Conservation (phyloP, 2,888 invertebrate genomes). For the Fragum sueziense region DNA sequence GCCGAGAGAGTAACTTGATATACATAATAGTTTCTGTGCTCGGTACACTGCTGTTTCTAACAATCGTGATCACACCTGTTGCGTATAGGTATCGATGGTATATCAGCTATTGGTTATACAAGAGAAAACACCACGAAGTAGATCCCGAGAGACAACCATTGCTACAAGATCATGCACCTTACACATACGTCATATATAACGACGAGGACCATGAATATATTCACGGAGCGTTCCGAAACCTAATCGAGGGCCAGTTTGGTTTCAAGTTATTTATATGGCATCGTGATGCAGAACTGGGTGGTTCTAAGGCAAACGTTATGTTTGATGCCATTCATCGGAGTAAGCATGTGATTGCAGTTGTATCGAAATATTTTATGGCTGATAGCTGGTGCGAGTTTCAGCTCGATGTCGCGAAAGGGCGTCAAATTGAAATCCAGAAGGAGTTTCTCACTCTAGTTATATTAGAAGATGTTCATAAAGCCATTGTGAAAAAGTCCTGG, state of each 20-base stretch:
- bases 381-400: constrained; percentile 59
- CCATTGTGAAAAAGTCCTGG: constrained; percentile 21
- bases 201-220: constrained; percentile 18
- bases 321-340: constrained; percentile 48
- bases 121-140: neutral
- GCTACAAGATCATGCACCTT: constrained; percentile 7
- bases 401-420: constrained; percentile 41
- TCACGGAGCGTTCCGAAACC: neutral
- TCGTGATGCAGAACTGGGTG: constrained; percentile 10
- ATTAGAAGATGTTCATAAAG: constrained; percentile 38
- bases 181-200: constrained; percentile 31
- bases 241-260: constrained; percentile 26
- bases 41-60: neutral
- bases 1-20: constrained; percentile 1
- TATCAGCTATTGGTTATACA: constrained; percentile 30
- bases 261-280: constrained; percentile 29
- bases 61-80: neutral
- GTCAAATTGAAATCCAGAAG: constrained; percentile 25
- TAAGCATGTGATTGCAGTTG: constrained; percentile 44
- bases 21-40: neutral
- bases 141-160: constrained; percentile 19
- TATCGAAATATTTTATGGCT: constrained; percentile 50
- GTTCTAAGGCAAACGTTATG: constrained; percentile 42
- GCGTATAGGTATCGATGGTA: constrained; percentile 35
- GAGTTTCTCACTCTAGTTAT: constrained; percentile 39